Conservation (phyloP, 2,888 invertebrate genomes). For the Lingula anatina region DNA sequence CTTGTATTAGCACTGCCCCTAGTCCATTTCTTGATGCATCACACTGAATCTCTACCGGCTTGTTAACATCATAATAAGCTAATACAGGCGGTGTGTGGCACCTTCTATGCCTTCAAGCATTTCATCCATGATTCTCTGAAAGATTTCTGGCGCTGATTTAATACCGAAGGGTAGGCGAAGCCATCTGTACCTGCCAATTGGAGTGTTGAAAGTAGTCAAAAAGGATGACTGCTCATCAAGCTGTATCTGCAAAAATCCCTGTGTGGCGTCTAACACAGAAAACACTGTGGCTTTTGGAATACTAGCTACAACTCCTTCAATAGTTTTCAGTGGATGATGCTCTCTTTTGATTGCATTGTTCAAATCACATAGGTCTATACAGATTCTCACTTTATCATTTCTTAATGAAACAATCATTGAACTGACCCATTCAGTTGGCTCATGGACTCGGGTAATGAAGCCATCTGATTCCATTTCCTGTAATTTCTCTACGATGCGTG, state of each 20-base stretch:
- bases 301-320: constrained; percentile 17
- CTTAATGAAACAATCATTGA: constrained; percentile 15
- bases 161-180: constrained; percentile 18
- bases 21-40: constrained; percentile 17
- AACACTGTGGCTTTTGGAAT: constrained; percentile 16
- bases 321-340: constrained; percentile 17
- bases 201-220: constrained; percentile 23
- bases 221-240: constrained; percentile 15
- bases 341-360: constrained; percentile 15
- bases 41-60: constrained; percentile 14
- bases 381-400: constrained; percentile 18
- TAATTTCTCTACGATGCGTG: constrained; percentile 13
- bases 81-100: constrained; percentile 12
- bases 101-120: constrained; percentile 16
- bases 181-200: constrained; percentile 18
- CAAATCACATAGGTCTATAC: constrained; percentile 17
- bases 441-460: constrained; percentile 12
- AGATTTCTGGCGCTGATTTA: constrained; percentile 18
- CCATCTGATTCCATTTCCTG: constrained; percentile 17
- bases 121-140: constrained; percentile 17
- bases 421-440: constrained; percentile 22
- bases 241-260: constrained; percentile 19
- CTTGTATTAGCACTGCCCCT: constrained; percentile 17
- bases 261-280: constrained; percentile 22
- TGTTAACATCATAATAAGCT: constrained; percentile 12